A percentile compares a stretch with the other conserved stretches of the same genome.
Conservation (phyloP, 1,140 invertebrate species). For the Antheraea pernyi region DNA sequence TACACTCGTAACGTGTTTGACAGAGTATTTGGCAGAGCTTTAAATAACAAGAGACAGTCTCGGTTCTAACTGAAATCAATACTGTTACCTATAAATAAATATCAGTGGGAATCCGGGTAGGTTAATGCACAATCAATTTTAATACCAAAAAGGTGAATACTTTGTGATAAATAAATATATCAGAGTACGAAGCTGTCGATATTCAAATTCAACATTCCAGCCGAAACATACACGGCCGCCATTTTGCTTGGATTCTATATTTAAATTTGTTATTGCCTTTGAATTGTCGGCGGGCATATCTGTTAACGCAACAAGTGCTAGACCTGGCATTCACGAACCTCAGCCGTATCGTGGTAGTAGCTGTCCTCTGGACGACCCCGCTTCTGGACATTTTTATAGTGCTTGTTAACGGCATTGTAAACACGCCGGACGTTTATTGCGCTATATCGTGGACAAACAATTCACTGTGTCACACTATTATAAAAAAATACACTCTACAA, state of each 20-base stretch:
- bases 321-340: conserved; percentile 8
- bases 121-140: no score
- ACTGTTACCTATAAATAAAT: conserved; percentile 4
- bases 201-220: conserved; percentile 2
- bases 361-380: conserved; percentile 18
- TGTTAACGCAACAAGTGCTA: conserved; percentile 35
- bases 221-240: not conserved
- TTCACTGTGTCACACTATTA: not conserved
- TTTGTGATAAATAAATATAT: not conserved
- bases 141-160: no score
- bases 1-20: not conserved
- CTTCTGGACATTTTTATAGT: conserved; percentile 41
- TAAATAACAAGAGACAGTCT: conserved; percentile 21
- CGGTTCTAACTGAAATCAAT: conserved; percentile 21
- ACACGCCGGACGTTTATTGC: conserved; percentile 47
- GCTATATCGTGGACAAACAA: conserved; percentile 40
- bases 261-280: conserved; percentile 10
- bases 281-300: conserved; percentile 6
- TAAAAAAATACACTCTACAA: no score
- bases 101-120: no score
- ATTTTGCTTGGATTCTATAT: conserved; percentile 14
- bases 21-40: conserved; percentile 1
- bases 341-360: not conserved
- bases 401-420: conserved; percentile 52
- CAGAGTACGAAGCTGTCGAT: conserved; percentile 12